Base-by-base conservation (phyloP, 2,797 vertebrate genomes). In the Phalloptychus januarius region DNA sequence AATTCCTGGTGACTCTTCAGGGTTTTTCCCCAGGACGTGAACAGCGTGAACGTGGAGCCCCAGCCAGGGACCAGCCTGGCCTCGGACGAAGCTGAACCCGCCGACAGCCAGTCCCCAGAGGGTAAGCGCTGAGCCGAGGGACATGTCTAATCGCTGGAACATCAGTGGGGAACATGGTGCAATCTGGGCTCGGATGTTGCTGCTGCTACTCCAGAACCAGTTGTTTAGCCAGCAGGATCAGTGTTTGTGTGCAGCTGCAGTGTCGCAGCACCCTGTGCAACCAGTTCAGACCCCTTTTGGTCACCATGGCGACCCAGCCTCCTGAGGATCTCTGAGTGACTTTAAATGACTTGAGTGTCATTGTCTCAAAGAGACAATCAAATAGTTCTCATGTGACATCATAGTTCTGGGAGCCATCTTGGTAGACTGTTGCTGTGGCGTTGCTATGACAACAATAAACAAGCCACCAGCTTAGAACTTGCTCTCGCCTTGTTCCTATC, bases 1-100 rank as follows among this genome's bases (percentile, higher is more conserved):
- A 54, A 5, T 31, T 72, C 8, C 7, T 40, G 42, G 79, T 76
- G 18, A 63, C 25, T 6, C 4, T 11, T 40, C 7, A 16, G 5
- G 16, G 4, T 42, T 74, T 74, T 73, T 72, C 86, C 81, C 20
- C 83, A 96, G 95, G 92, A 93, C 75, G 95, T 93, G 58, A 95
- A 95, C 92, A 94, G 85, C 48, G 85, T 88, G 4, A 91, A 50
- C 48, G 52, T 84, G 80, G 95, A 95, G 83, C 84, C 89, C 28
- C 94, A 92, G 86, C 92, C 92, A 2, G 91, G 93, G 78, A 92
- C 88, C 84, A 91, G 87, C 78, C 31, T 87, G 79, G 86, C 91
- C 76, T 78, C 77, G 0, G 89, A 90, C 0, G 92, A 91, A 33
- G 79, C 83, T 0, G 93, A 93, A 56, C 42, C 83, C 44, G 5